Base-by-base conservation (phyloP, 2,797 vertebrate species). In the Macrochelys suwanniensis region DNA sequence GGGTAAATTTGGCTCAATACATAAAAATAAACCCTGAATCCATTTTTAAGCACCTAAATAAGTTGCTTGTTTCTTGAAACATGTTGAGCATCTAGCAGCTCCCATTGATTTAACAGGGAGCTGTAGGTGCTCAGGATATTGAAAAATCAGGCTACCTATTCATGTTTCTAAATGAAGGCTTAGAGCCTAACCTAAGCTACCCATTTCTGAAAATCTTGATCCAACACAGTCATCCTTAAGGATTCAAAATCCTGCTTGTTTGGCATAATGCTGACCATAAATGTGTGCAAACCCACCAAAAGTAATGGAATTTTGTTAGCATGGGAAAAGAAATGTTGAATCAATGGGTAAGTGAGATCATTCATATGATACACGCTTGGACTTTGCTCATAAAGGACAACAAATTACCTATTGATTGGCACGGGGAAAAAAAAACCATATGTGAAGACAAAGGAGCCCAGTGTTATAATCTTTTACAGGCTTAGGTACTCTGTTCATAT, bases 301-400 rank as follows among this genome's bases (percentile, higher is more conserved):
- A 96, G 19, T 42, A 93, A 76, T 47, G 85, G 12, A 78, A 54
- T 91, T 94, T 77, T 92, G 12, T 88, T 93, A 88, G 6, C 17
- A 10, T 1, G 76, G 65, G n/a, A 31, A 83, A 87, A 85, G 13
- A 84, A 89, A 80, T 2, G 0, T 42, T 84, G 10, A 84, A 57
- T 88, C 33, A 84, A 47, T 59, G 42, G 26, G 31, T 59, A 59
- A 54, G n/a, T 56, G 54, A 91, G 21, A 76, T 89, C 4, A 90
- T 82, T 82, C 15, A 12, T 84, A n/a, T 37, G 19, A 82, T 68
- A 78, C 33, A 87, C 82, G 2, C 11, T 49, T 49, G 57, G 17
- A n/a, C 65, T 74, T 15, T 84, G 37, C 74, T 93, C 42, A 65
- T 89, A 95, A 93, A 86, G 37, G 7, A 92, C 49, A 49, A 37